Base-by-base conservation (phyloP, 2,797 vertebrate genomes). In the Darevskia nairensis region DNA sequence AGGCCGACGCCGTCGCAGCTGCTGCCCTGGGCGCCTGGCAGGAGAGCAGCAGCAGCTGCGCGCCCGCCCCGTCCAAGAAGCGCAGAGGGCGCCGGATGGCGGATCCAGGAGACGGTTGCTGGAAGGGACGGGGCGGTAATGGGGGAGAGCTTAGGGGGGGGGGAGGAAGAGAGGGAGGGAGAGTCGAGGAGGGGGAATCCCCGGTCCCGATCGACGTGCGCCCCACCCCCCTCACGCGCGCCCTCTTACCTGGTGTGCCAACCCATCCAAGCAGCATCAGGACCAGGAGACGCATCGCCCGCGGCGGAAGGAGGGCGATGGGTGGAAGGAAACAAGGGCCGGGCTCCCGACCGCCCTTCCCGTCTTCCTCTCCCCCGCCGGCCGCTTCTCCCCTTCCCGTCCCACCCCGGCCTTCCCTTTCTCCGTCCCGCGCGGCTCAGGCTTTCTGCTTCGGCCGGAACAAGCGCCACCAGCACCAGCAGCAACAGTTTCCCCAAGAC, bases 271-370 rank as follows among this genome's bases (percentile, higher is more conserved):
- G 88, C 71, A 87, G 90, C 68, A 92, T 95, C 90, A 93, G 92
- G 17, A 94, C 93, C 94, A 96, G 90, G 85, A 96, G 91, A 78
- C 92, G 95, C 97, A 97, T 97, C 95, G 93, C 96, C 94, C 90
- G 78, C 55, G 17, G 74, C 39, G 1, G 5, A 6, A 4, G 19
- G n/a, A 7, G 15, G 66, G 41, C 7, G 1, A 29, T 80, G 27
- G 44, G 19, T 23, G 19, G 17, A 4, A 13, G 3, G 44, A 46
- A 32, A 25, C 13, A 72, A 13, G 50, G 1, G 86, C 3, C 69
- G 85, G 74, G 86, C 86, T 83, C 87, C 69, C 74, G 15, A 82
- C 3, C 84, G 64, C 85, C 59, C 10, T 84, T 7, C 39, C 84
- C 41, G 39, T 25, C 87, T 86, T 76, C 59, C 8, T 19, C 71